Conservation (phyloP, 2,888 invertebrate genomes). For the Choristoneura rosaceana region DNA sequence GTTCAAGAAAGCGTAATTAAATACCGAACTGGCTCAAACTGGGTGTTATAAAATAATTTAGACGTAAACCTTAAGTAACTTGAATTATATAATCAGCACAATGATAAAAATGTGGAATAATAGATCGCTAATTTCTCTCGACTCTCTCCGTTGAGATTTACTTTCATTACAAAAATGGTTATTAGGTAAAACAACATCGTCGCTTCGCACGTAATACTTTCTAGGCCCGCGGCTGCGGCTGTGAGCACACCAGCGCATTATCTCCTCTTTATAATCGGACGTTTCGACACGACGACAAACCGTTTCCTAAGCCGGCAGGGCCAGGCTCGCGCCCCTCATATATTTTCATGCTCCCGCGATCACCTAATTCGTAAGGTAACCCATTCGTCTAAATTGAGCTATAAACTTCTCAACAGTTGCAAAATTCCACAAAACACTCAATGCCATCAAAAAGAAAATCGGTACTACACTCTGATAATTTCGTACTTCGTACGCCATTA, state of each 20-base stretch:
- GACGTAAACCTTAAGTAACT: conserved; percentile 30
- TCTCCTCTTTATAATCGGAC: conserved; percentile 49
- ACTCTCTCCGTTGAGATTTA: conserved; percentile 43
- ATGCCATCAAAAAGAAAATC: conserved; percentile 71
- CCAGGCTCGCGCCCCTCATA: conserved; percentile 56
- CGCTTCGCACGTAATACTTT: conserved; percentile 51
- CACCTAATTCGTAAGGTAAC: conserved; percentile 56
- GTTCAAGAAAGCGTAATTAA: conserved; percentile 20
- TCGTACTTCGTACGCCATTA: conserved; percentile 61
- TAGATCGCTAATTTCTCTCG: conserved; percentile 42
- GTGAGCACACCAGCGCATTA: conserved; percentile 35
- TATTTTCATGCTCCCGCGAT: conserved; percentile 71
- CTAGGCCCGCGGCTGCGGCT: conserved; percentile 40
- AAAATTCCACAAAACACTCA: conserved; percentile 65
- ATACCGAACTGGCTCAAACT: conserved; percentile 14
- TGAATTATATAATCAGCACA: conserved; percentile 11
- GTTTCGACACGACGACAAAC: conserved; percentile 50
- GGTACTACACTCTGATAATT: conserved; percentile 65
- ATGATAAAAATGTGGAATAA: conserved; percentile 24
- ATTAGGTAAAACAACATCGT: conserved; percentile 38
- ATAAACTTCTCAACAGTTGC: conserved; percentile 55
- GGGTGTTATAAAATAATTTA: conserved; percentile 38
- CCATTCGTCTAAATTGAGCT: conserved; percentile 63
- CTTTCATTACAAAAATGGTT: conserved; percentile 40
- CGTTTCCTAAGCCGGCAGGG: conserved; percentile 54